These are phyloP conservation scores for Acleris laterana DNA, from an alignment of 2,888 invertebrate genomes.

Conservation along the genomic window DNA sequence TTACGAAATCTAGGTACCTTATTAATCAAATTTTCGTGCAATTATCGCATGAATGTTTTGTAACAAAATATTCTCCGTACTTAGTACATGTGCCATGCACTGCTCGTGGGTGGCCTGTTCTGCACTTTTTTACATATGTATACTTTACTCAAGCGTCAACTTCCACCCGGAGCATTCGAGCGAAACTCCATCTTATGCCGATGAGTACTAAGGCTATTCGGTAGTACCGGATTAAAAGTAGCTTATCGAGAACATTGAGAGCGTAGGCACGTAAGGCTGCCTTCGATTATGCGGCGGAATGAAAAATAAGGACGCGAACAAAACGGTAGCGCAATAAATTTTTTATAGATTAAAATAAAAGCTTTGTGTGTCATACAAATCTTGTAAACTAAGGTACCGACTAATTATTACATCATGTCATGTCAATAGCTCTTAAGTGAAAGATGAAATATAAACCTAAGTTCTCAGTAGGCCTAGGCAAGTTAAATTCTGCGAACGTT, in stretches of 20 bases:
- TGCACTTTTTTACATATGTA: slow-evolving; percentile 73
- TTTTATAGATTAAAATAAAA: too few relatives aligned
- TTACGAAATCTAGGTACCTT: slow-evolving; percentile 2
- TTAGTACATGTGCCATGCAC: slow-evolving; percentile 41
- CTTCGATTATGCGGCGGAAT: slow-evolving; percentile 26
- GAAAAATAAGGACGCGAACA: slow-evolving; percentile 25
- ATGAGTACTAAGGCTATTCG: slow-evolving; percentile 53
- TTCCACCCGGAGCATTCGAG: slow-evolving; percentile 59
- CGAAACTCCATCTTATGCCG: slow-evolving; percentile 65
- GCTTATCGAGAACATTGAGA: slow-evolving; percentile 69
- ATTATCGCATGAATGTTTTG: slow-evolving; percentile 32
- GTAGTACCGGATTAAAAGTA: slow-evolving; percentile 51
- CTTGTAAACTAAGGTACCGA: too few relatives aligned
- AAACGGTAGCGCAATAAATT: neutral
- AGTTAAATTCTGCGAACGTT: too few relatives aligned
- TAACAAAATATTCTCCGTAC: slow-evolving; percentile 40
- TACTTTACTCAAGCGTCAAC: slow-evolving; percentile 69
- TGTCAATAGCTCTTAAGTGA: too few relatives aligned
- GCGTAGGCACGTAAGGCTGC: slow-evolving; percentile 46
- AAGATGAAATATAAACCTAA: too few relatives aligned
- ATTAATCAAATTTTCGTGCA: slow-evolving; percentile 32
- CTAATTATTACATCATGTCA: too few relatives aligned
- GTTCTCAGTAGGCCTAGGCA: too few relatives aligned
- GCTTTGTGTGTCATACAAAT: too few relatives aligned
- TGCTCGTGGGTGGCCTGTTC: slow-evolving; percentile 73